phyloP scores from a whole-genome alignment of 1,140 invertebrate genomes.

The Anastrepha obliqua region DNA sequence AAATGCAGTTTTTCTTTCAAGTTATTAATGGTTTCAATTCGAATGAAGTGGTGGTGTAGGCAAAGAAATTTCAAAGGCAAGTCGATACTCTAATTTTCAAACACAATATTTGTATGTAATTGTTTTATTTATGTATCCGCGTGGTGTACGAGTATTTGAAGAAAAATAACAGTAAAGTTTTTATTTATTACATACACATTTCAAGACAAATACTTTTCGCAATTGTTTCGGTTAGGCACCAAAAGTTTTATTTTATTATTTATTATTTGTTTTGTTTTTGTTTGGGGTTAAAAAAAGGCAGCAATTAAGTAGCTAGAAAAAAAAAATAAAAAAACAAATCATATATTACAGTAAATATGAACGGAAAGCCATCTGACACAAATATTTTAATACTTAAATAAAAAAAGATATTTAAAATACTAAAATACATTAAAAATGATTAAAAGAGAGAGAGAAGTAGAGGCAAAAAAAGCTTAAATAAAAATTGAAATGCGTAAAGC shows the following conservation, averaged over 20 bases:
- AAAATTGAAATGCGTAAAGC: too few relatives aligned
- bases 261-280: background rate
- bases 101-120: background rate
- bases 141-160: too few relatives aligned
- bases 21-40: background rate
- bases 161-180: too few relatives aligned
- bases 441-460: too few relatives aligned
- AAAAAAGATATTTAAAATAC: background rate
- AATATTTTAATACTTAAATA: background rate
- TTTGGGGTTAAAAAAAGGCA: background rate
- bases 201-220: too few relatives aligned
- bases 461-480: too few relatives aligned
- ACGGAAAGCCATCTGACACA: background rate
- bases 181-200: too few relatives aligned
- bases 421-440: too few relatives aligned
- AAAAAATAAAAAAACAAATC: background rate
- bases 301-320: constrained; percentile 4
- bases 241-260: too few relatives aligned
- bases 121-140: too few relatives aligned
- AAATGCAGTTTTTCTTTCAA: background rate
- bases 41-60: background rate
- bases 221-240: too few relatives aligned
- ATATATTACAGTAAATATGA: too few relatives aligned
- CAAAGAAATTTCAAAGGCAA: background rate
- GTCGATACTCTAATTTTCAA: background rate